A percentile compares a stretch with the other conserved stretches of the same genome.
These are phyloP conservation scores for Margarornis squamiger DNA, from an alignment of 2,797 vertebrate genomes.

Conservation along the genomic window DNA sequence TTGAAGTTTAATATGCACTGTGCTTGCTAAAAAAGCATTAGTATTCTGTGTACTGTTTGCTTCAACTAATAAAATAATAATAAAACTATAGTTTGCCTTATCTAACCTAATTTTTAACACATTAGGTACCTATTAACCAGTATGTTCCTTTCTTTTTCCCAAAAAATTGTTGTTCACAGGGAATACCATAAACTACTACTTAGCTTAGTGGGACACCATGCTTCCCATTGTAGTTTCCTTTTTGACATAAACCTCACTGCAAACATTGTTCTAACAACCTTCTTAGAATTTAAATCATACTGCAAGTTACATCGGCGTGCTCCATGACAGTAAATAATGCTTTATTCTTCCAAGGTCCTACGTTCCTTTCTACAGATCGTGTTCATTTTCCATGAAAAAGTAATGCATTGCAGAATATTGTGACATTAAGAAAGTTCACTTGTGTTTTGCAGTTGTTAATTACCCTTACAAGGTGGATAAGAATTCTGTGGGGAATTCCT, in stretches of 20 bases:
- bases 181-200: neutral
- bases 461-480: conserved; percentile 55
- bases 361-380: neutral
- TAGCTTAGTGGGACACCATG: neutral
- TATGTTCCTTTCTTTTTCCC: neutral
- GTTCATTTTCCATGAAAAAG: conserved; percentile 24
- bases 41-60: neutral
- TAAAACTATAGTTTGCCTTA: neutral
- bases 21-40: neutral
- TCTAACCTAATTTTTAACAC: neutral
- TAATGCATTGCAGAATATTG: conserved; percentile 3
- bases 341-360: neutral
- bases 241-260: neutral
- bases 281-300: neutral
- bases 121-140: neutral
- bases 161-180: neutral
- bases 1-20: neutral
- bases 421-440: conserved; percentile 41
- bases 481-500: conserved; percentile 49
- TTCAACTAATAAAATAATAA: neutral
- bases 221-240: neutral
- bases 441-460: conserved; percentile 58
- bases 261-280: neutral
- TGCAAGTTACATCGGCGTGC: neutral
- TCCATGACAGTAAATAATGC: neutral